Conservation (phyloP, 2,113 vertebrate species). For the Argyrosomus japonicus region DNA sequence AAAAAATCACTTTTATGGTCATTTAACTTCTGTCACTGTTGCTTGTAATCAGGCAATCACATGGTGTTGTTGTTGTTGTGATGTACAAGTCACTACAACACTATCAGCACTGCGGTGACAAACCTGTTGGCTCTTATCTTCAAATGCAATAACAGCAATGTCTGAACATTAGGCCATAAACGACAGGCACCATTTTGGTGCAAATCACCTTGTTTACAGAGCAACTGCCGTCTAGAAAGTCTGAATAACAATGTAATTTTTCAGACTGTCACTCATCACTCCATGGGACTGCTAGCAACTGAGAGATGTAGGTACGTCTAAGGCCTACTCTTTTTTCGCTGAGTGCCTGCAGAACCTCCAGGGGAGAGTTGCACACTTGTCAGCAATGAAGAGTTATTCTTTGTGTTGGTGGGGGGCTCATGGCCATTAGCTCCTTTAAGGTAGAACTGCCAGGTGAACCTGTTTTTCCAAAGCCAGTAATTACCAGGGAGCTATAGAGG, state of each 20-base stretch:
- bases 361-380: conserved; percentile 60
- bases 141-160: conserved; percentile 26
- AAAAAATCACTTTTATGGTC: neutral
- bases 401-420: conserved; percentile 61
- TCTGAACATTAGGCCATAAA: conserved; percentile 52
- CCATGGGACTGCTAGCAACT: conserved; percentile 55
- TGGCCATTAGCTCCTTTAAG: conserved; percentile 75
- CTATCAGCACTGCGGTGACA: neutral
- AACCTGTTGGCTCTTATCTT: conserved; percentile 37
- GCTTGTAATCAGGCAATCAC: conserved; percentile 20
- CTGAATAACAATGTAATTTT: conserved; percentile 72
- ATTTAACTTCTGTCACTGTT: neutral
- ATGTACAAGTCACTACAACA: neutral
- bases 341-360: conserved; percentile 44
- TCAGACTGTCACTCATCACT: conserved; percentile 74
- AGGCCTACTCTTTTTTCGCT: conserved; percentile 48
- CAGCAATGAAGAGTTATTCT: conserved; percentile 64
- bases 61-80: conserved; percentile 11
- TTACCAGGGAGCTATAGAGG: conserved; percentile 70
- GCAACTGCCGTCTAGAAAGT: conserved; percentile 44
- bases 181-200: conserved; percentile 29
- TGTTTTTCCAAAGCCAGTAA: conserved; percentile 72
- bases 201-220: conserved; percentile 75
- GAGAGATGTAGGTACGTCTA: conserved; percentile 45
- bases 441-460: conserved; percentile 72